These are phyloP conservation scores for Drosophila aff. DNA, from an alignment of 1,140 invertebrate species.

Conservation along the genomic window DNA sequence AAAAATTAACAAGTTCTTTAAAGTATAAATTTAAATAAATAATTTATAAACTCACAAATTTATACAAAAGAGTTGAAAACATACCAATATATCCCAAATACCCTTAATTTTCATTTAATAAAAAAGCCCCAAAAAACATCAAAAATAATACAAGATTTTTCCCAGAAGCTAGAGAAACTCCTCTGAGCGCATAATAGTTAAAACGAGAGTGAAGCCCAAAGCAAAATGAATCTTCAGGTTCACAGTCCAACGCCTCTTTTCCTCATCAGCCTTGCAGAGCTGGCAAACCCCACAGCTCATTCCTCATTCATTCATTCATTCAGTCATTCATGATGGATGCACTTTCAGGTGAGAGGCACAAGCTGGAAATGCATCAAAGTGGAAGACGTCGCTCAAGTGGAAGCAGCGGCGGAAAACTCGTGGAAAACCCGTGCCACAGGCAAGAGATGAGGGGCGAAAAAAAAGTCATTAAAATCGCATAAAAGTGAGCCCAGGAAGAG, in stretches of 20 bases:
- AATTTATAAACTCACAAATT: background rate
- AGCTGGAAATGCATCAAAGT: conserved; percentile 80
- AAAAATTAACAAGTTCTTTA: no score
- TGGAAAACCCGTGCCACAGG: conserved; percentile 45
- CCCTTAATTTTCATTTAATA: background rate
- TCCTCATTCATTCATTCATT: conserved; percentile 22
- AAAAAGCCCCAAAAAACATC: background rate
- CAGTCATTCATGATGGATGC: conserved; percentile 77
- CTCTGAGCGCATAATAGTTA: background rate
- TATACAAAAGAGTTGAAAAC: no score
- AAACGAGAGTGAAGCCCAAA: conserved; percentile 8
- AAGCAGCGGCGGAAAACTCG: conserved; percentile 36
- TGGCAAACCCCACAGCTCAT: conserved; percentile 12
- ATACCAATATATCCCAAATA: no score
- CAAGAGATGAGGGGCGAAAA: conserved; percentile 9
- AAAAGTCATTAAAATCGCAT: conserved; percentile 61
- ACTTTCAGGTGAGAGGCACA: conserved; percentile 61
- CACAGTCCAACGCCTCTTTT: conserved; percentile 77
- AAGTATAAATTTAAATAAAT: no score
- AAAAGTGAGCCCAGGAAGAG: conserved; percentile 47
- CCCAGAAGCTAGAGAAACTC: background rate
- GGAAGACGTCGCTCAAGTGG: conserved; percentile 63
- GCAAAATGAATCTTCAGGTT: conserved; percentile 52
- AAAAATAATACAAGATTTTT: background rate
- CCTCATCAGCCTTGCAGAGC: conserved; percentile 2